Base-by-base conservation (phyloP, 2,888 invertebrate species). In the Argyresthia albistria region DNA sequence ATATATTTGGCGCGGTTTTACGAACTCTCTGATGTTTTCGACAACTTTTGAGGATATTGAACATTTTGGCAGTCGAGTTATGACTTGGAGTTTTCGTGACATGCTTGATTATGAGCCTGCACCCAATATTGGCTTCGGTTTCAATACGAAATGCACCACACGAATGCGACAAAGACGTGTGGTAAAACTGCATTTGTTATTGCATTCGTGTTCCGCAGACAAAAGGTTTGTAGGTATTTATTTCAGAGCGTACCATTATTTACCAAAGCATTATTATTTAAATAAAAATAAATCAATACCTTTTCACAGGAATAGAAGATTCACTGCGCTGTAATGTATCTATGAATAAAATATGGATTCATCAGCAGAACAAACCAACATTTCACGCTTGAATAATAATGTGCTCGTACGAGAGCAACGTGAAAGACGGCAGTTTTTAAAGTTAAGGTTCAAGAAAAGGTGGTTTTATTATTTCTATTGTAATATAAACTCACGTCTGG, bases 291-390 rank as follows among this genome's bases (percentile, higher is more conserved):
- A 14, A 16, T 45, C 14, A 15, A 45, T 14, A 14, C 15, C 14
- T 45, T 14, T 15, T 45, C 45, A 14, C 9, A 45, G 16, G 15
- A 45, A 15, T 45, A 45, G 45, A 67, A 25, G 25, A 6, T 6
- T 25, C 25, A 25, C 25, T 25, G 25, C 25, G 25, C 25, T 25
- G 3, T 25, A 25, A 25, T 25, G 25, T 4, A 25, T 25, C 25
- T 72, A 79, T 80, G 81, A 80, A 82, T 82, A 82, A 81, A 78
- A 80, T 80, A 80, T 80, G 73, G 69, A 72, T 74, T 80, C 76
- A 80, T 80, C 80, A 80, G 78, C 73, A 70, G 71, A 73, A 74
- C 75, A 76, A 78, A 77, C 75, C 74, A 70, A 76, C 65, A 70
- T 12, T 42, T 42, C 16, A 50, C 50, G 35, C 25, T 25, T 1